Conservation (phyloP, 2,113 vertebrate species). For the Odobenus rosmarus region DNA sequence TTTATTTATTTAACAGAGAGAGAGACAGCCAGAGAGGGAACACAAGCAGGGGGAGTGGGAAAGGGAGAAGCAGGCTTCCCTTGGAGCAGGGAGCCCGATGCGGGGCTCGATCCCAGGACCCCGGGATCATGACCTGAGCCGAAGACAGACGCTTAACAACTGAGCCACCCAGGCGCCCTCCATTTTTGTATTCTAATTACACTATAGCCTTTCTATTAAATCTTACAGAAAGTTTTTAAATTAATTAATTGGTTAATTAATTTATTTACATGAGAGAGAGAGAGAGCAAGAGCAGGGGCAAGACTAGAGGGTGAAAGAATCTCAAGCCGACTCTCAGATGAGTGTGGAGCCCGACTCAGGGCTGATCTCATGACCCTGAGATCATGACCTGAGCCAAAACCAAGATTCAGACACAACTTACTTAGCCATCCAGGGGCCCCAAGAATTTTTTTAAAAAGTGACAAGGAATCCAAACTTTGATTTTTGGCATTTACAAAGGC, state of each 20-base stretch:
- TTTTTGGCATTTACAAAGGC: neutral
- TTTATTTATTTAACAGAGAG: no score
- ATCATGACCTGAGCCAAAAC: neutral
- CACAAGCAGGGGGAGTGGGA: no score
- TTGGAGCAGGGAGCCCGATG: no score
- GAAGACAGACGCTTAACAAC: no score
- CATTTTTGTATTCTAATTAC: no score
- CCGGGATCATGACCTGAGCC: no score
- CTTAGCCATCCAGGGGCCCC: neutral
- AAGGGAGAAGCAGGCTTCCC: no score
- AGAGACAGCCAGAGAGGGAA: no score
- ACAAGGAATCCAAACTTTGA: neutral
- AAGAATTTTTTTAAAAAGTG: neutral
- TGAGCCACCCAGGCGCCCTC: no score
- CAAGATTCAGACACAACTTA: neutral
- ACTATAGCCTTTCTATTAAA: neutral
- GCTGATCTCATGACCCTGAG: neutral
- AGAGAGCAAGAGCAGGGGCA: neutral
- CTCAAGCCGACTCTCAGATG: neutral
- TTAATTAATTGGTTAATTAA: neutral
- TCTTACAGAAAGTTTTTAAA: neutral
- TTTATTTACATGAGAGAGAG: neutral
- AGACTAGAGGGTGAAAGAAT: fast-evolving
- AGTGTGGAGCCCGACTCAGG: neutral
- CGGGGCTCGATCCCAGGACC: no score